These are phyloP conservation scores for Echinarachnius parma DNA, from an alignment of 53 echinoderm and acorn worm genomes.

Conservation along the genomic window DNA sequence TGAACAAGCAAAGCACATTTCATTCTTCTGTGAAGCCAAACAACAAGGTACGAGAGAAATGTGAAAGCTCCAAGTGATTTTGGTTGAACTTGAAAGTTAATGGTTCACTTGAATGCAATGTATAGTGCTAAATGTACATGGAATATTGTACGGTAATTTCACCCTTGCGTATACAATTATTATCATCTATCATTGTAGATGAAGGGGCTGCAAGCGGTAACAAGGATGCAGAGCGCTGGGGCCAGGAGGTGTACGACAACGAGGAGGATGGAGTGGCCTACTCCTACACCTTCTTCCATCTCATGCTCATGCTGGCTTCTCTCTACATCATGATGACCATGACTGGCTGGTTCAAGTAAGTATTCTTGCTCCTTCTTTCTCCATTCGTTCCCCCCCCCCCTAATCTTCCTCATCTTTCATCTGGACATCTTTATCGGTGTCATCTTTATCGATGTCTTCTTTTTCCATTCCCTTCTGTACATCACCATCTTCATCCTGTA, in stretches of 20 bases:
- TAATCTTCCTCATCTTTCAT: background rate
- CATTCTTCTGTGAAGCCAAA: too few relatives aligned
- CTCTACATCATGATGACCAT: slow-evolving; percentile 71
- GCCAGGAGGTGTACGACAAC: slow-evolving; percentile 81
- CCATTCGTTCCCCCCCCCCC: background rate
- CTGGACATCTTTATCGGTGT: background rate
- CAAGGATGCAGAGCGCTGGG: slow-evolving; percentile 53
- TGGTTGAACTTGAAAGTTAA: too few relatives aligned
- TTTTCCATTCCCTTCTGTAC: background rate
- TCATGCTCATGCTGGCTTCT: slow-evolving; percentile 89
- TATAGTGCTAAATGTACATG: too few relatives aligned
- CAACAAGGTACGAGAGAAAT: too few relatives aligned
- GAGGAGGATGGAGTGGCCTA: slow-evolving; percentile 89
- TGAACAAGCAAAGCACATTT: too few relatives aligned
- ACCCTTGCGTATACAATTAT: too few relatives aligned
- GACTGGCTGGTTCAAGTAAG: slow-evolving; percentile 59
- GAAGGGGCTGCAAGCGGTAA: too few relatives aligned
- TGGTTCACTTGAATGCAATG: too few relatives aligned
- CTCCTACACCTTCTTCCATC: slow-evolving; percentile 96
- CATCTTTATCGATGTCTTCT: background rate
- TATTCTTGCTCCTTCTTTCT: slow-evolving; percentile 11
- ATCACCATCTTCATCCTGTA: slow-evolving; percentile 1
- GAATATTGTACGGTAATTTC: too few relatives aligned
- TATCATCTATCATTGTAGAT: too few relatives aligned
- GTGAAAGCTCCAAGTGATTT: too few relatives aligned